A percentile compares a stretch with the other conserved stretches of the same genome.
Evolutionary conservation across 1,140 invertebrate genomes (phyloP).

Genomic region (Pseudomyrmex concolor): DNA sequence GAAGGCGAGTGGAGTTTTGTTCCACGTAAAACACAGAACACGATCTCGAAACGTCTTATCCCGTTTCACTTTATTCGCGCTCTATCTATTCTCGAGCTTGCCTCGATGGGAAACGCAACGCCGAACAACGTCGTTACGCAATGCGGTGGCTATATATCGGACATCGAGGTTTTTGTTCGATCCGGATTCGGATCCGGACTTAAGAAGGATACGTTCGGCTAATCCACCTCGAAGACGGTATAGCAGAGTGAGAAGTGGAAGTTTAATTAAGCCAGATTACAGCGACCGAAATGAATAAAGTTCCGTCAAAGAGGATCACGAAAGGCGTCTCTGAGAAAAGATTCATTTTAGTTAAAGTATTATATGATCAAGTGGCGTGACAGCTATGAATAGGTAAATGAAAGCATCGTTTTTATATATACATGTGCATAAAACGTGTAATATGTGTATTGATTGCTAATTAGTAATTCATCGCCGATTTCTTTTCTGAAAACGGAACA

Average conservation of each 20-base stretch:
- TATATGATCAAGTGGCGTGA: slow-evolving; percentile 25
- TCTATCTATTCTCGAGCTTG: background rate
- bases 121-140: background rate
- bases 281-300: slow-evolving; percentile 72
- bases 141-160: slow-evolving; percentile 14
- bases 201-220: slow-evolving; percentile 34
- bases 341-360: slow-evolving; percentile 39
- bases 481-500: background rate
- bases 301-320: slow-evolving; percentile 70
- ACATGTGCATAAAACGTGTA: background rate
- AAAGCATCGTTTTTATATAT: background rate
- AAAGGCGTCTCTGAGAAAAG: slow-evolving; percentile 24
- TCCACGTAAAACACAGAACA: slow-evolving; percentile 23
- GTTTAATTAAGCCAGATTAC: slow-evolving; percentile 77
- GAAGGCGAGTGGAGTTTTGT: slow-evolving; percentile 5
- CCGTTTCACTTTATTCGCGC: background rate
- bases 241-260: slow-evolving; percentile 58
- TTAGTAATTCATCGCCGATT: background rate
- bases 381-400: slow-evolving; percentile 35
- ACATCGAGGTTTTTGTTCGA: slow-evolving; percentile 23
- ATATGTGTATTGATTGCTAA: background rate
- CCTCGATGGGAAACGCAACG: background rate
- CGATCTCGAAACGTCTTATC: background rate
- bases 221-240: slow-evolving; percentile 26
- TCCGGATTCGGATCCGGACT: slow-evolving; percentile 27